These are phyloP conservation scores for Nymphalis polychloros DNA, from an alignment of 2,888 invertebrate species.

Conservation along the genomic window DNA sequence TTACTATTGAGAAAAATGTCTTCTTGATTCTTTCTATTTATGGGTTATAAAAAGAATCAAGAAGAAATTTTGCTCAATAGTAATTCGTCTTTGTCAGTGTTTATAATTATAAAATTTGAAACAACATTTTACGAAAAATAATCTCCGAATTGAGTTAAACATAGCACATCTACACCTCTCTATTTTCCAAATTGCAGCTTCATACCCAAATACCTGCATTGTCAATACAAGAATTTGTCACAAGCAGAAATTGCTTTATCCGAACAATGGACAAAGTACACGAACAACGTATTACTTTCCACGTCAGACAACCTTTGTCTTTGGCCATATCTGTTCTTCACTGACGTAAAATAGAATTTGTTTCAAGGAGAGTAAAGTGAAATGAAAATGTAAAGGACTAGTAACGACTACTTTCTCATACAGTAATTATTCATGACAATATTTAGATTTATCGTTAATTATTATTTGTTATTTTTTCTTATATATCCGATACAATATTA, in stretches of 20 bases:
- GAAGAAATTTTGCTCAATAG: too few species aligned
- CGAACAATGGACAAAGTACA: constrained; percentile 6
- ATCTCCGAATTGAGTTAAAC: background rate
- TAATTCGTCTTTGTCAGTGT: too few species aligned
- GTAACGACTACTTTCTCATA: too few species aligned
- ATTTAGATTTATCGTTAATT: too few species aligned
- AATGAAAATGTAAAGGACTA: too few species aligned
- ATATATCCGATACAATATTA: too few species aligned
- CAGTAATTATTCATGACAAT: too few species aligned
- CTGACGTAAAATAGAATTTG: background rate
- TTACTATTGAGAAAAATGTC: background rate
- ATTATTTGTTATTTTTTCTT: too few species aligned
- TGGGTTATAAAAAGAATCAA: too few species aligned
- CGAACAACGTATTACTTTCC: constrained; percentile 6
- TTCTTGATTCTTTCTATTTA: background rate
- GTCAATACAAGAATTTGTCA: constrained; percentile 9
- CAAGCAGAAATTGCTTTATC: constrained; percentile 7
- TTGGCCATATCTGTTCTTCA: background rate
- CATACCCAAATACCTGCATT: background rate
- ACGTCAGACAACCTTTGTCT: background rate
- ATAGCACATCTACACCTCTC: background rate
- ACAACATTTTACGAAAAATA: too few species aligned
- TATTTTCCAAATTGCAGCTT: background rate
- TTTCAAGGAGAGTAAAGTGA: too few species aligned
- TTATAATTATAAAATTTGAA: too few species aligned